Base-by-base conservation (phyloP, 53 echinoderm and acorn worm species). In the Echinarachnius parma region DNA sequence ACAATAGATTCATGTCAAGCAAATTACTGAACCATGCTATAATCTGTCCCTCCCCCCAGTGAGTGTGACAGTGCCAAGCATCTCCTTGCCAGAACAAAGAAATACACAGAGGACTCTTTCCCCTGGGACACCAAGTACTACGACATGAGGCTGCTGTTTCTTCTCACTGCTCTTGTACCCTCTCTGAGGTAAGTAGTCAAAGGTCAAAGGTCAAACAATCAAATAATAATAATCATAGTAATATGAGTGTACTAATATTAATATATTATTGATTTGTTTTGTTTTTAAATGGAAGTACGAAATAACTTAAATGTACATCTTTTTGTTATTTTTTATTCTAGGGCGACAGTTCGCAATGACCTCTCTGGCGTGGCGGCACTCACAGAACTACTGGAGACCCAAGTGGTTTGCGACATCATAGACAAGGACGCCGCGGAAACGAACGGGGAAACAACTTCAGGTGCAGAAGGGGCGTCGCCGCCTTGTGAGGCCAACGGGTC, bases 71-170 rank as follows among this genome's bases (percentile, higher is more conserved):
- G 82, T 61, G 78, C 86, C 20, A 54, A 68, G 23, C 66, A 65
- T 55, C 32, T 90, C 20, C 60, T 90, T 53, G 61, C 34, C 22
- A 34, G 70, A 4, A 69, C 53, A 21, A 69, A 53, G 4, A 34
- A 15, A 2, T 69, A 69, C 25, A 0, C 31, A 0, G 70, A 69
- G 10, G 25, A 50, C 1, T 28, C 53, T 0, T 24, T 69, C 7
- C 2, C 24, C 2, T 69, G 31, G 18, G 54, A 69, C 0, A 60
- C 69, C 26, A 81, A 84, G 80, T 93, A 77, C 66, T 93, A 83
- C 59, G 93, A 93, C 66, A 86, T 93, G 86, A 76, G 93, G 24
- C 68, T 93, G 9, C 44, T 93, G 28, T 93, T 93, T 45, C 62
- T 93, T 10, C 71, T 93, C 54, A 93, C 93, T 18, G 93, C 93